Evolutionary conservation across 2,888 invertebrate genomes (phyloP).

Genomic region (Myopa testacea): DNA sequence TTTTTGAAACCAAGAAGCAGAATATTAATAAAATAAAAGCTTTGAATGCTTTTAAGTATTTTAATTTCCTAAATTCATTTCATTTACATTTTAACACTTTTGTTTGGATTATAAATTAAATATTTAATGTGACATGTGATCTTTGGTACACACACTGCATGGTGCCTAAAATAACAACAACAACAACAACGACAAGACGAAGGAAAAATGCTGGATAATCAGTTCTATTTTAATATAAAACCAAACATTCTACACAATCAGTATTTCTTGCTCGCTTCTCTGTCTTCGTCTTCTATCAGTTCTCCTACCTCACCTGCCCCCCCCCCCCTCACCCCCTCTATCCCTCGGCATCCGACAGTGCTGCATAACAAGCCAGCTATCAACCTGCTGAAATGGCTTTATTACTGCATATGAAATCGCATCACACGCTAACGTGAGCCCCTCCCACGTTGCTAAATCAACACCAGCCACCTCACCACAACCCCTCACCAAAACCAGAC

Average conservation of each 20-base stretch:
- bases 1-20: too few relatives aligned
- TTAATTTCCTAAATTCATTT: too few relatives aligned
- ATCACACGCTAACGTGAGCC: neutral
- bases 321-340: too few relatives aligned
- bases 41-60: too few relatives aligned
- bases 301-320: too few relatives aligned
- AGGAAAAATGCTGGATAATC: neutral
- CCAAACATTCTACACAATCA: neutral
- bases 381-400: constrained; percentile 1
- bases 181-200: neutral
- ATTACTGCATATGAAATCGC: constrained; percentile 9
- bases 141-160: neutral
- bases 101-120: neutral
- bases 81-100: too few relatives aligned
- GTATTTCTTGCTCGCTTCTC: neutral
- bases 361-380: neutral
- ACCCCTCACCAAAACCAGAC: too few relatives aligned
- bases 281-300: neutral
- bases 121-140: constrained; percentile 21
- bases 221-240: neutral
- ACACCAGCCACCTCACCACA: neutral
- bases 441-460: neutral
- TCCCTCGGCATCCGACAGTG: too few relatives aligned
- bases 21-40: too few relatives aligned
- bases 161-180: neutral